Base-by-base conservation (phyloP, 1,140 invertebrate species). In the Scaptomyza hsui region DNA sequence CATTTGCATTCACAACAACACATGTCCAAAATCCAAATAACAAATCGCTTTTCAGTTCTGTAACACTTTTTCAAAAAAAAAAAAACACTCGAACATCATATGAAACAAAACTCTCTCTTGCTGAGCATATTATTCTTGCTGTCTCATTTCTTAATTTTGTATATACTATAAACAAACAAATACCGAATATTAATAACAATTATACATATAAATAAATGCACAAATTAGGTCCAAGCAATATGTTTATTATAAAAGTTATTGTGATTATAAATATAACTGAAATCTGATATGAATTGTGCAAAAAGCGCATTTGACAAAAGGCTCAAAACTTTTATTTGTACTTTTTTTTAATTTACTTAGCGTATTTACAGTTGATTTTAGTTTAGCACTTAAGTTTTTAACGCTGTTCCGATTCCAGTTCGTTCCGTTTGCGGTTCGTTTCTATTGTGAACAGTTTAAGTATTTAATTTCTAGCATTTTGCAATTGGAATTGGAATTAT, bases 201-300 rank as follows among this genome's bases (percentile, higher is more conserved):
- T n/a, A n/a, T n/a, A 39, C 4, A 41, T 51, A 74, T 78, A 82
- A 75, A 88, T 86, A 86, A 86, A 78, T 82, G 82, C 82, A 86
- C 82, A 86, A 69, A 74, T 75, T 56, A 71, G 48, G 42, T 10
- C 26, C 13, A 39, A 41, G 48, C 18, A 41, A 26, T 49, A 37
- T 51, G 29, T 42, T 39, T 32, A 13, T 15, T n/a, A 13, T 68
- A 26, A 51, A 81, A 18, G 18, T 45, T 62, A 57, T 39, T 53
- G 13, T 39, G 16, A 19, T 3, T 45, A 51, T 18, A 3, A 62
- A 55, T 49, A 41, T 29, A 29, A 10, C 4, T 24, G 24, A 24
- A 24, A 24, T n/a, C 3, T 24, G 24, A 5, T 0, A 24, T 24
- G 7, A 56, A 32, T 15, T 37, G 32, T 57, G 57, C 56, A 47